Conservation (phyloP, 2,888 invertebrate genomes). For the Teleogryllus oceanicus region DNA sequence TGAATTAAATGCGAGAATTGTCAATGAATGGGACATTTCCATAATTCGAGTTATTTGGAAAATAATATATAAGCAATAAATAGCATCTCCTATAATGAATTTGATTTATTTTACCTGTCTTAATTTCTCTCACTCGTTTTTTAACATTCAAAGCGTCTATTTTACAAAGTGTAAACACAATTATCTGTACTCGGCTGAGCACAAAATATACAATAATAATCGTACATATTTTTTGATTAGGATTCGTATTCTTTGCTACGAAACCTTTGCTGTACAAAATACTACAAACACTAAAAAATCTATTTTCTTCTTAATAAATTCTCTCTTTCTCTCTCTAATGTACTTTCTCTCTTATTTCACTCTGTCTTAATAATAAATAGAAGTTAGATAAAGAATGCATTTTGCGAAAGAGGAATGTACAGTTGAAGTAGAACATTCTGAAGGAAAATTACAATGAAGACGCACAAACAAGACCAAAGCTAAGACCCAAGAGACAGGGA, state of each 20-base stretch:
- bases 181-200: constrained; percentile 31
- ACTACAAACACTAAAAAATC: constrained; percentile 48
- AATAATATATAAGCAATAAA: constrained; percentile 34
- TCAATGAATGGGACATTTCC: constrained; percentile 21
- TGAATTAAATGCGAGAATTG: not conserved
- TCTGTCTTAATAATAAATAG: constrained; percentile 18
- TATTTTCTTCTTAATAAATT: constrained; percentile 35
- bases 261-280: constrained; percentile 47
- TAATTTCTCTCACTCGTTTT: constrained; percentile 23
- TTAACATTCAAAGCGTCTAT: constrained; percentile 38
- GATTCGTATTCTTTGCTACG: constrained; percentile 19
- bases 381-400: constrained; percentile 26
- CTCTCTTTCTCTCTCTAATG: constrained; percentile 29
- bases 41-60: constrained; percentile 31
- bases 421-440: constrained; percentile 19
- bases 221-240: constrained; percentile 30
- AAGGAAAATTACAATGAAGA: constrained; percentile 26
- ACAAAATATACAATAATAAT: constrained; percentile 36
- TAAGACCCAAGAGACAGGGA: constrained; percentile 28
- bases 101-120: constrained; percentile 21
- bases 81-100: constrained; percentile 31
- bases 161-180: constrained; percentile 38
- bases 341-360: not conserved
- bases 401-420: constrained; percentile 35
- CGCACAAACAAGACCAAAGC: constrained; percentile 34